These are phyloP conservation scores for Amphiura filiformis DNA, from an alignment of 35 echinoderm and acorn worm genomes.

Conservation along the genomic window DNA sequence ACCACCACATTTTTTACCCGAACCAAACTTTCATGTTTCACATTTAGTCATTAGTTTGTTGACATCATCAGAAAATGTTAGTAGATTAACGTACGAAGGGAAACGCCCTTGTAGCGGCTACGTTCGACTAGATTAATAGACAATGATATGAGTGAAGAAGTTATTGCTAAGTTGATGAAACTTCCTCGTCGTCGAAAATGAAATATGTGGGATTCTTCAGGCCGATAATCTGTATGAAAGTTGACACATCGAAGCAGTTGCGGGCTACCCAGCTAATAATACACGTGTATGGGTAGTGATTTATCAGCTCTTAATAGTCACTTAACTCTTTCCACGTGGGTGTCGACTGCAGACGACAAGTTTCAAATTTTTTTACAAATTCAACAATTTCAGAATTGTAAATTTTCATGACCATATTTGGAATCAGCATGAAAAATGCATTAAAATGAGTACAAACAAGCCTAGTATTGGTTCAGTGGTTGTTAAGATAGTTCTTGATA, in stretches of 20 bases:
- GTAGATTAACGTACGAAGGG: background rate
- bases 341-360: too few relatives aligned
- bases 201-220: background rate
- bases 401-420: too few relatives aligned
- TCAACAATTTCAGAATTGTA: too few relatives aligned
- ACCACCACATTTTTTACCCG: background rate
- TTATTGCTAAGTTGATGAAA: background rate
- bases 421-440: too few relatives aligned
- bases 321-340: too few relatives aligned
- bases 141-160: background rate
- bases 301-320: constrained; percentile 7
- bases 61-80: background rate
- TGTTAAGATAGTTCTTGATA: too few relatives aligned
- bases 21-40: background rate
- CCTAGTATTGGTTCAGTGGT: too few relatives aligned
- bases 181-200: background rate
- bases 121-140: background rate
- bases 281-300: background rate
- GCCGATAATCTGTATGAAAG: background rate
- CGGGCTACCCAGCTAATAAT: background rate
- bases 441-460: too few relatives aligned
- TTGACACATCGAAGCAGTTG: background rate
- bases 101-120: background rate
- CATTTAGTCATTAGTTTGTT: background rate
- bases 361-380: too few relatives aligned